Percentiles rank a stretch among this genome's conserved stretches.
These are phyloP conservation scores for Whitmania pigra DNA, from an alignment of 1,140 invertebrate genomes.

Conservation along the genomic window DNA sequence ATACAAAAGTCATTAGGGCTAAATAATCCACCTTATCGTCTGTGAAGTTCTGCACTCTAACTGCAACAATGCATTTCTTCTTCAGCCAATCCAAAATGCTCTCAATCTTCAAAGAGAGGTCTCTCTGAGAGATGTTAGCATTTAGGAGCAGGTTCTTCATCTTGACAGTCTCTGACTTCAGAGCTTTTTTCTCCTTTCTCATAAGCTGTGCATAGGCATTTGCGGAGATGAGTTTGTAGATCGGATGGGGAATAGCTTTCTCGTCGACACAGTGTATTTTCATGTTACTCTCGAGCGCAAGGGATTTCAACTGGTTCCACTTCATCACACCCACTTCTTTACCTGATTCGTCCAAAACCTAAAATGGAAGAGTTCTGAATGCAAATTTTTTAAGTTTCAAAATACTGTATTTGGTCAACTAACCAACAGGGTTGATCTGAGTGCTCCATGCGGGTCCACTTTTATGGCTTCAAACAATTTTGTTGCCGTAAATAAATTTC, in stretches of 20 bases:
- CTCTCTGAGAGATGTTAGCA: not conserved
- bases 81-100: conserved; percentile 4
- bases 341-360: conserved; percentile 8
- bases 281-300: not conserved
- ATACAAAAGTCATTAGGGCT: not conserved
- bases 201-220: not conserved
- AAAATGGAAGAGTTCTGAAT: not conserved
- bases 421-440: too few relatives aligned
- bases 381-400: not conserved
- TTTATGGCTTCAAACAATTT: too few relatives aligned
- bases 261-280: not conserved
- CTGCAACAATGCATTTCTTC: not conserved
- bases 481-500: too few relatives aligned
- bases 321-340: conserved; percentile 8
- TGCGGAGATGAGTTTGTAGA: not conserved
- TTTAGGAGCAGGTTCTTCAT: not conserved
- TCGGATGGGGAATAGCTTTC: not conserved
- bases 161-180: not conserved
- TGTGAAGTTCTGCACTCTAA: not conserved
- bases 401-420: not conserved
- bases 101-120: not conserved
- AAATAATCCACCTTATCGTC: not conserved
- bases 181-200: not conserved
- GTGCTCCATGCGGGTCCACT: too few relatives aligned
- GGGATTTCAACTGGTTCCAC: not conserved